These are phyloP conservation scores for Bembecia ichneumoniformis DNA, from an alignment of 2,888 invertebrate species.

Conservation along the genomic window DNA sequence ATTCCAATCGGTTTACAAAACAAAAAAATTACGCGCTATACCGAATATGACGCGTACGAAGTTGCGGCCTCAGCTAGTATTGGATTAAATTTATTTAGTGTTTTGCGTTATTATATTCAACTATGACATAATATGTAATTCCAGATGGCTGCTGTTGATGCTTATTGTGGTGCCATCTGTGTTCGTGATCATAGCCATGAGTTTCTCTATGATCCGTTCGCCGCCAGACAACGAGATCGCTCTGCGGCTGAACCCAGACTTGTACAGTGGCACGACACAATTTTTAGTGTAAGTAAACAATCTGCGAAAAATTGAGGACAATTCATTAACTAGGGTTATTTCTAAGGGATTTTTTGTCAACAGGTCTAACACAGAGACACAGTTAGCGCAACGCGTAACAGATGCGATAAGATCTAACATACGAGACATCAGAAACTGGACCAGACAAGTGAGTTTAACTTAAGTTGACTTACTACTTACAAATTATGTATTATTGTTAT, in stretches of 20 bases:
- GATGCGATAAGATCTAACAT: conserved; percentile 20
- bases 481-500: too few species aligned
- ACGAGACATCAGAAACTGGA: conserved; percentile 31
- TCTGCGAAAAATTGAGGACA: not conserved
- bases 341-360: not conserved
- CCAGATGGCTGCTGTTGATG: conserved; percentile 69
- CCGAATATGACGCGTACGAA: too few species aligned
- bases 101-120: not conserved
- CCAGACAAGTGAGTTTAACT: conserved; percentile 22
- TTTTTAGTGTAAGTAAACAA: conserved; percentile 42
- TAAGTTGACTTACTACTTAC: too few species aligned
- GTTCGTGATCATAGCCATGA: conserved; percentile 79
- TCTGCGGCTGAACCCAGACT: conserved; percentile 54
- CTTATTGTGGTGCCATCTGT: conserved; percentile 73
- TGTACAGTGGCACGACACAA: conserved; percentile 60
- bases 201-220: conserved; percentile 76
- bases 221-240: conserved; percentile 74
- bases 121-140: not conserved
- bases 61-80: too few species aligned
- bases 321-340: too few species aligned
- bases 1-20: too few species aligned
- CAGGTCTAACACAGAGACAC: not conserved
- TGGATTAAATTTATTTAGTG: not conserved
- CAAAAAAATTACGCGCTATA: too few species aligned
- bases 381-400: conserved; percentile 28